Evolutionary conservation across 1,140 invertebrate species (phyloP), one percentile per base, ranked within the genome.

Genomic region (Diachasma alloeum): DNA sequence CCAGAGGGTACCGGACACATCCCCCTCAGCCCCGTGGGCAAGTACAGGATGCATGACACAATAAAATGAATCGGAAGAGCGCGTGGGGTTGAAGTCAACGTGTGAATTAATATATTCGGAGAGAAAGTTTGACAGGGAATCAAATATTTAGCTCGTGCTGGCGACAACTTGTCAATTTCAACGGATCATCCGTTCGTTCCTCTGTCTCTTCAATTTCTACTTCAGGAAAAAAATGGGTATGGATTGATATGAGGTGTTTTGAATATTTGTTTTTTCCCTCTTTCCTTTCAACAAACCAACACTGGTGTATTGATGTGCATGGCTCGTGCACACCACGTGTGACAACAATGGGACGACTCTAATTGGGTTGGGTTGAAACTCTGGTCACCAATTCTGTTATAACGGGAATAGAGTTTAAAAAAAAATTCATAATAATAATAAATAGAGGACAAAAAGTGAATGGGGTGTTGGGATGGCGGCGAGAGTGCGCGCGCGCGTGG

Each of bases 31-130:
- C 46, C 19, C 13, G 59, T 24, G 22, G 59, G 59, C 19, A 10
- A 4, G 53, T 59, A 26, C 59, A 78, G 48, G 66, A 70, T 70
- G 71, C 78, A 48, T 39, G 67, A 44, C 77, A 67, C 74, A 72
- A 83, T 83, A 82, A 84, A 83, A 77, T 78, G 75, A 63, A 78
- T 73, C 72, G 76, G 19, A 19, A 53, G n/a, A n/a, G 48, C 13
- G 48, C 4, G n/a, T 53, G 48, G 48, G 15, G 17, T 15, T 53
- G 15, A 17, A 53, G 48, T 53, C n/a, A 42, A 42, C n/a, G 48
- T 1, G 37, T 83, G 83, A 89, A 88, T 89, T 88, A 88, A 88
- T 89, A 87, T 88, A 87, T 53, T 83, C 82, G 84, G 85, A 87
- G 85, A 11, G 15, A 63, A 26, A 63, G 22, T 31, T 63, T 89